A percentile compares a stretch with the other conserved stretches of the same genome.
phyloP scores from a whole-genome alignment of 2,797 vertebrate genomes.

The Lophius americanus region DNA sequence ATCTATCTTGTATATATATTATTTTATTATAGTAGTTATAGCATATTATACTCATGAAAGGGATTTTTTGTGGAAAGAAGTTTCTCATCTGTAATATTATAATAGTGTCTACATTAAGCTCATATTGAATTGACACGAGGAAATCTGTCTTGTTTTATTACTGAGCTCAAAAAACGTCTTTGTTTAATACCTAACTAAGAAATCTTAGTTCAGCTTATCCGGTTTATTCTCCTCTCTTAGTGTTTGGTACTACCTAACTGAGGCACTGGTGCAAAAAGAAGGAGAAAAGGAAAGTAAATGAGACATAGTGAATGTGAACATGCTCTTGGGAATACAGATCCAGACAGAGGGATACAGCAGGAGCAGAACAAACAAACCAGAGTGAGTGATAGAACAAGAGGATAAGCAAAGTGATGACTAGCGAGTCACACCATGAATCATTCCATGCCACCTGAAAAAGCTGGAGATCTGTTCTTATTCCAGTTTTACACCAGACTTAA shows the following conservation, averaged over 20 bases:
- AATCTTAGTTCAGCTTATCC: neutral
- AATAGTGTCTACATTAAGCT: no score
- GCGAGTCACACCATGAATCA: conserved; percentile 9
- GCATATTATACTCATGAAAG: no score
- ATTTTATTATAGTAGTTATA: no score
- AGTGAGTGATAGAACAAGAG: conserved; percentile 70
- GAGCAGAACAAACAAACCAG: conserved; percentile 55
- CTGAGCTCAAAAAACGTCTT: no score
- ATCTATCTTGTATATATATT: no score
- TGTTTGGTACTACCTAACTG: conserved; percentile 35
- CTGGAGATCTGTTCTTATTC: conserved; percentile 45
- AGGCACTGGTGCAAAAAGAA: conserved; percentile 48
- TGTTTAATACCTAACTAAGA: conserved; percentile 8
- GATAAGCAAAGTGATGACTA: conserved; percentile 20
- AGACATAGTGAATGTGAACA: conserved; percentile 51
- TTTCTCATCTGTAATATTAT: no score
- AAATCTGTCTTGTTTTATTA: no score
- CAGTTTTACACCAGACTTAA: conserved; percentile 45
- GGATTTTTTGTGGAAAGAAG: no score
- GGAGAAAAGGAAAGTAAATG: conserved; percentile 45
- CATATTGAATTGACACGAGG: no score
- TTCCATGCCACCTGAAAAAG: conserved; percentile 44
- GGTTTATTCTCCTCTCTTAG: conserved; percentile 32
- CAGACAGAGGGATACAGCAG: conserved; percentile 50
- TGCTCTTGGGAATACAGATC: conserved; percentile 51